A percentile compares a stretch with the other conserved stretches of the same genome.
These are phyloP conservation scores for Labeo rohita DNA, from an alignment of 2,113 vertebrate genomes.

Conservation along the genomic window DNA sequence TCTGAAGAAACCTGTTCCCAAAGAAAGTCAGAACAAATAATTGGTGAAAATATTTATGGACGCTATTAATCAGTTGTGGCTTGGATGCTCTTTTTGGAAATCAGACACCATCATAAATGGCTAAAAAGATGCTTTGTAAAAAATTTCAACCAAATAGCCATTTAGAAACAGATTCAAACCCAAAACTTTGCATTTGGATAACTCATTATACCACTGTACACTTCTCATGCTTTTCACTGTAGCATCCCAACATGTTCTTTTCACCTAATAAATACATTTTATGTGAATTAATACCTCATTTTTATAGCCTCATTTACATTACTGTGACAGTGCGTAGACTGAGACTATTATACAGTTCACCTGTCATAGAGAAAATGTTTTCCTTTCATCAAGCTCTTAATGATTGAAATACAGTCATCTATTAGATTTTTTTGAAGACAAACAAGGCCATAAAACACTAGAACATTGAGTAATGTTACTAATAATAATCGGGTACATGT, in stretches of 20 bases:
- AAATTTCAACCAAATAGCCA: background rate
- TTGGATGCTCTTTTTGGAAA: background rate
- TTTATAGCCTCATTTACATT: background rate
- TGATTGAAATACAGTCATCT: background rate
- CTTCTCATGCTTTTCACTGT: background rate
- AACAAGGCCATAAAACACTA: background rate
- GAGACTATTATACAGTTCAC: background rate
- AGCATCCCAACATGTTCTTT: background rate
- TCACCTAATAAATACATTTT: background rate
- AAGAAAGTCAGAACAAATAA: constrained; percentile 22
- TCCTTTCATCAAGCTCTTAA: background rate
- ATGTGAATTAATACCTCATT: background rate
- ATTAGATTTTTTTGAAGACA: fast-evolving
- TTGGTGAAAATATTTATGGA: background rate
- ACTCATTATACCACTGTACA: background rate
- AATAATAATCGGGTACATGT: background rate
- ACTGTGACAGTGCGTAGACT: background rate
- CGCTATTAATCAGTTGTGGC: background rate
- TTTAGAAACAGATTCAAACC: background rate
- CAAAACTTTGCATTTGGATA: background rate
- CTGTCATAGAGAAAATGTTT: background rate
- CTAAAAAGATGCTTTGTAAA: background rate
- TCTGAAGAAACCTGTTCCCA: constrained; percentile 76
- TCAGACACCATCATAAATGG: background rate
- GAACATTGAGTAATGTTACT: background rate